Evolutionary conservation across 2,888 invertebrate species (phyloP).

Genomic region (Alviniconcha strummeri): DNA sequence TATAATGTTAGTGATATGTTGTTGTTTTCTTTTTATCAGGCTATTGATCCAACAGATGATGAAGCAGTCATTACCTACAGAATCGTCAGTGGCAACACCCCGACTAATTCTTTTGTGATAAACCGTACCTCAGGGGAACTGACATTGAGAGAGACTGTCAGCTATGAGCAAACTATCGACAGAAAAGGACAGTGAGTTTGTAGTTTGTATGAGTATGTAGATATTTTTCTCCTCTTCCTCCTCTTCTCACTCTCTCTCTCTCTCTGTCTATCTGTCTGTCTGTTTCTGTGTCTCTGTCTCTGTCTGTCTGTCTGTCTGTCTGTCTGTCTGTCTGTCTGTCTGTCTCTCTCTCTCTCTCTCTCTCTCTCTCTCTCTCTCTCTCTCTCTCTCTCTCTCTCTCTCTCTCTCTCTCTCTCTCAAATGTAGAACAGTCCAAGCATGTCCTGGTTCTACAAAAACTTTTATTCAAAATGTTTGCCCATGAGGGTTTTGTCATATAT

Average conservation of each 20-base stretch:
- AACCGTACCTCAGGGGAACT: slow-evolving; percentile 47
- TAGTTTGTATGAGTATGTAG: slow-evolving; percentile 9
- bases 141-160: slow-evolving; percentile 38
- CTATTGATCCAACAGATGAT: slow-evolving; percentile 40
- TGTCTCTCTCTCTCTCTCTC: background rate
- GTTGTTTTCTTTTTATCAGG: slow-evolving; percentile 36
- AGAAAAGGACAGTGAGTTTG: slow-evolving; percentile 31
- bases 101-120: slow-evolving; percentile 50
- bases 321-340: slow-evolving; percentile 2
- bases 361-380: background rate
- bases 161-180: slow-evolving; percentile 33
- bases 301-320: background rate
- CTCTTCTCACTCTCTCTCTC: no score
- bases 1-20: no score
- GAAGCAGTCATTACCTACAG: slow-evolving; percentile 46
- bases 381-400: background rate
- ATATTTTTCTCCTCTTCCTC: background rate
- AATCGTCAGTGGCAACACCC: slow-evolving; percentile 50
- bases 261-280: background rate
- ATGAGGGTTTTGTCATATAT: no score
- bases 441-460: no score
- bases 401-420: no score
- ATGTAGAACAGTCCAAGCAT: no score
- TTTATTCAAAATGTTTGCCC: no score
- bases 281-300: background rate